These are phyloP conservation scores for Mythimna lalbum DNA, from an alignment of 2,888 invertebrate species.

Conservation along the genomic window DNA sequence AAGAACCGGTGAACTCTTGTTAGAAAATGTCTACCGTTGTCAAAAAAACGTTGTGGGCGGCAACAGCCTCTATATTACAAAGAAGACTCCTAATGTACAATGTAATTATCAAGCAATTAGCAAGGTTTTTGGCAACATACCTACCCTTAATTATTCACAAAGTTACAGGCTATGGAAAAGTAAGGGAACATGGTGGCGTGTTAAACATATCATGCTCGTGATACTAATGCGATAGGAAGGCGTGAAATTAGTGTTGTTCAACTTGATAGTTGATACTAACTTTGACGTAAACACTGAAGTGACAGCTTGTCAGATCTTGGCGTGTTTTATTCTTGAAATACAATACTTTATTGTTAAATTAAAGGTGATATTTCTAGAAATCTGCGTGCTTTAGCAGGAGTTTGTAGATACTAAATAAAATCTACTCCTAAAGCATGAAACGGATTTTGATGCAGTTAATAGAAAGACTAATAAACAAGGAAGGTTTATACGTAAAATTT, in stretches of 20 bases:
- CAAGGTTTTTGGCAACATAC: conserved; percentile 37
- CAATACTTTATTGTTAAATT: not conserved
- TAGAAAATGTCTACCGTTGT: conserved; percentile 28
- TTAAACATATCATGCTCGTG: conserved; percentile 22
- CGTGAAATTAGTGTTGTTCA: conserved; percentile 38
- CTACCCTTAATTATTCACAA: conserved; percentile 30
- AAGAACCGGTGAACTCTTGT: not conserved
- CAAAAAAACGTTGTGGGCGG: conserved; percentile 11
- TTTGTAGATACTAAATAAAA: too few relatives aligned
- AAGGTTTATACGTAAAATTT: too few relatives aligned
- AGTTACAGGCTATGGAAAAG: conserved; percentile 26
- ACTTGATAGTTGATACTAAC: conserved; percentile 35
- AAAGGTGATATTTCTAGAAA: too few relatives aligned
- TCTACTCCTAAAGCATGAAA: too few relatives aligned
- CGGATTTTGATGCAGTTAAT: too few relatives aligned
- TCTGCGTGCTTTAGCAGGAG: too few relatives aligned
- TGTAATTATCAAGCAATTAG: conserved; percentile 57
- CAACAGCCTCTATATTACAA: conserved; percentile 14
- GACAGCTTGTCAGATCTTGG: conserved; percentile 33
- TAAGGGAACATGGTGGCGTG: conserved; percentile 12
- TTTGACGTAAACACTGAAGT: conserved; percentile 40
- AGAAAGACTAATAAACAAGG: too few relatives aligned
- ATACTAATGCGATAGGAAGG: conserved; percentile 25
- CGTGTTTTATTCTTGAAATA: not conserved
- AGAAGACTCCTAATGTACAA: conserved; percentile 22